Base-by-base conservation (phyloP, 2,113 vertebrate genomes). In the Thryonomys swinderianus region DNA sequence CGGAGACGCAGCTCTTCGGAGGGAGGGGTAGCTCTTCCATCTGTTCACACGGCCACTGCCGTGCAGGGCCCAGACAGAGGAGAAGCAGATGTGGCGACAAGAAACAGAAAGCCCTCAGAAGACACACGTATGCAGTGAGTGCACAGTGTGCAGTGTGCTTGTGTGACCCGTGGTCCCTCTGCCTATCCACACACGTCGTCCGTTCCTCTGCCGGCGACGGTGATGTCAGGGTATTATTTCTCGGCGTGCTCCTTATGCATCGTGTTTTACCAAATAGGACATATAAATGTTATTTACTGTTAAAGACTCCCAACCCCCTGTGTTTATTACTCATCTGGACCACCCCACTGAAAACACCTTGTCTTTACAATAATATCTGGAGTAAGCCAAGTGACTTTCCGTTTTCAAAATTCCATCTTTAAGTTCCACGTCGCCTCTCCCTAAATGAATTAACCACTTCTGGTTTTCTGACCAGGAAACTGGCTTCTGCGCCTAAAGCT, bases 241-340 rank as follows among this genome's bases (percentile, higher is more conserved):
- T 55, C 81, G 64, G 48, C 9, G 25, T 16, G 74, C 42, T 94
- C 73, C 73, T 76, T 53, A 40, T 37, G 78, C 42, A 13, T 55
- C 53, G 48, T 27, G 7, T 55, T 71, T 86, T 1, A 86, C 91
- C 84, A 57, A 82, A 62, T 83, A 76, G 81, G 87, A 66, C 21
- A 40, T 51, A 23, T n/a, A 96, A 90, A 76, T 23, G 21, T 79
- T 67, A 89, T 66, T 76, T 80, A 95, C 82, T 21, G 88, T 34
- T 57, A 85, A 64, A 85, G 64, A 57, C 51, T 79, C 57, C 74
- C 48, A 32, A 64, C 69, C 62, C n/a, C 83, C 62, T 2, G 0
- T 66, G 20, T 40, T 85, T 74, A 79, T 42, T 34, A 81, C 76
- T 84, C 69, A 53, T 66, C 64, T 61, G 71, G 32, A 48, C 20